Evolutionary conservation across 2,113 vertebrate species (phyloP), one percentile per base, ranked within the genome.

Genomic region (Pagrus major): DNA sequence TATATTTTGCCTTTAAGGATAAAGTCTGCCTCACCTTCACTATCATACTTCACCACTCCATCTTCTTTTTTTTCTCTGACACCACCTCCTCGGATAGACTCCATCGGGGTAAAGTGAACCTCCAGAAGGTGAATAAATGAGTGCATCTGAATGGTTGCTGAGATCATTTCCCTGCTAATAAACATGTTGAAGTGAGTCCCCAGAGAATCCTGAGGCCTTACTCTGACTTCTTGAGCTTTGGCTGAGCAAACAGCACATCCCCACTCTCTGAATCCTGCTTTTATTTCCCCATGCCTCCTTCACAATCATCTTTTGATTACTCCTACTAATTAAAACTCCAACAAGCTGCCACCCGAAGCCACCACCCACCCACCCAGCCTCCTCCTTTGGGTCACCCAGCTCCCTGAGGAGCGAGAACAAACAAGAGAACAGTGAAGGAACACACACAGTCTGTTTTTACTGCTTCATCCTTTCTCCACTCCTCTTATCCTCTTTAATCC

Each of bases 281-380:
- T 91, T 89, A 74, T 90, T 80, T 33, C 90, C 86, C 68, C 58
- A 59, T 78, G 73, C 86, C 71, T 92, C 76, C 66, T 91, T 86
- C 86, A 90, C 95, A 95, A 96, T 96, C 96, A 96, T 98, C 96
- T 93, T 93, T 93, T 95, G 95, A 96, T 95, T 95, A 97, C 95
- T 94, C 94, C 94, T 94, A 90, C 96, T 98, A 97, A 97, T 98
- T 98, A 98, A 98, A 98, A 96, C 96, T 95, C 96, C 94, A 95
- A 94, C 96, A 97, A 97, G 96, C 96, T 96, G 95, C 89, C 84
- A 95, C 94, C 93, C 90, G 74, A 84, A 88, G 80, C 82, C 60
- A 33, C 60, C 80, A 67, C 90, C 91, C 94, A 95, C 95, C 73
- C 77, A 79, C 71, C 71, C 78, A 65, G 68, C 76, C 82, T 78